Evolutionary conservation across 1,140 invertebrate species (phyloP), one percentile per base, ranked within the genome.

Genomic region (Zaprionus vittiger): DNA sequence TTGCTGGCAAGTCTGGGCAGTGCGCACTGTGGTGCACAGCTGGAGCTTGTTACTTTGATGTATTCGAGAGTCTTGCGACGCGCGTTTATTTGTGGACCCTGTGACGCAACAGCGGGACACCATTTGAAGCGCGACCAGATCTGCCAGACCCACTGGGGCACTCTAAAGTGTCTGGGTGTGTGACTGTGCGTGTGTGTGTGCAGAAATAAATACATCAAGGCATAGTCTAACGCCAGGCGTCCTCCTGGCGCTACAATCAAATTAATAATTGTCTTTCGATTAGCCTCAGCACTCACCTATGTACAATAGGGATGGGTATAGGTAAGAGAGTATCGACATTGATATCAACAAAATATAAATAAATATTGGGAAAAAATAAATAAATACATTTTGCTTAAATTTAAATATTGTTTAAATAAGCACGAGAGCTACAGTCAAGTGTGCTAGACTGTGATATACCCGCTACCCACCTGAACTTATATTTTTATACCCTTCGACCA

Each of bases 41-140:
- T 89, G 87, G 91, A 91, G 91, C 77, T 85, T 81, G 86, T 89
- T 91, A 86, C 83, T 92, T 81, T 92, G 91, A 92, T 92, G 91
- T 86, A 92, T 92, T 91, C 77, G 82, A 65, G 66, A 64, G 67
- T 65, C 73, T 75, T 71, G 65, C 77, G 80, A 54, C 52, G 74
- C 74, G 81, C 67, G 85, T 91, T 91, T 84, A 91, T 91, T 91
- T 91, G 90, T 85, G 77, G 79, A 90, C 70, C 70, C 68, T 75
- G 81, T 78, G 71, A 52, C 37, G 31, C 83, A 81, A 73, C 87
- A 91, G 87, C 87, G 73, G 87, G 87, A 67, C 65, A 77, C 68
- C 72, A 59, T 69, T 83, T 70, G 75, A 71, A 28, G 54, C 71
- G 66, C 63, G 67, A 73, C 57, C 64, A 57, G 66, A 49, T n/a